Base-by-base conservation (phyloP, 1,140 invertebrate species). In the Elymnias hypermnestra region DNA sequence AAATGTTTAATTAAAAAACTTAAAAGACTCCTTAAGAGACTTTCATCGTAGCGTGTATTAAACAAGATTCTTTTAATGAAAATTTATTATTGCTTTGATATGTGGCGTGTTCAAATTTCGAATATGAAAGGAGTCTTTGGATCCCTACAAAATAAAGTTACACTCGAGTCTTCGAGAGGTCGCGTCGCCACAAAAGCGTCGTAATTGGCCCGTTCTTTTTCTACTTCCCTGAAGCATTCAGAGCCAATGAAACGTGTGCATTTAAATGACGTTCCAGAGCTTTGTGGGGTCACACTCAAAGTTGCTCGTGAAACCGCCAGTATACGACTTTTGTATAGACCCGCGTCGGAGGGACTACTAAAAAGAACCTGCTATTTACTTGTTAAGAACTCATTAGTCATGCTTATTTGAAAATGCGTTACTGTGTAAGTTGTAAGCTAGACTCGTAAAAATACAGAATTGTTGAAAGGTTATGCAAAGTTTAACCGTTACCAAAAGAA, bases 201-300 rank as follows among this genome's bases (percentile, higher is more conserved):
- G 77, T 84, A 84, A 84, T 84, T 84, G 81, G 81, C 77, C 75
- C 75, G 75, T 78, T 81, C 81, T 84, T 82, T 83, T 84, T 77
- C 69, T 75, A 75, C 74, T 77, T 82, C 74, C 81, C 73, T 72
- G 72, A 76, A 82, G 77, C 78, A 84, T 84, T 84, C 77, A 81
- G 73, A 81, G 64, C 77, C 78, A 84, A 84, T 84, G 81, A 84
- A 83, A 84, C 81, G 81, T 84, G 81, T 82, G 81, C 81, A 84
- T 84, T 84, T 84, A 84, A 84, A 84, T 84, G 81, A 84, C 81
- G 79, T 78, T 77, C 74, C 79, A 71, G 63, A 63, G 76, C 81
- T 84, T 84, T 84, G 81, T 84, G 77, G 76, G 73, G 75, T 74
- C 77, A 82, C 76, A 81, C 75, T 81, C 54, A 82, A 82, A 78